Evolutionary conservation across 2,888 invertebrate genomes (phyloP).

Genomic region (Marronus borbonicus): DNA sequence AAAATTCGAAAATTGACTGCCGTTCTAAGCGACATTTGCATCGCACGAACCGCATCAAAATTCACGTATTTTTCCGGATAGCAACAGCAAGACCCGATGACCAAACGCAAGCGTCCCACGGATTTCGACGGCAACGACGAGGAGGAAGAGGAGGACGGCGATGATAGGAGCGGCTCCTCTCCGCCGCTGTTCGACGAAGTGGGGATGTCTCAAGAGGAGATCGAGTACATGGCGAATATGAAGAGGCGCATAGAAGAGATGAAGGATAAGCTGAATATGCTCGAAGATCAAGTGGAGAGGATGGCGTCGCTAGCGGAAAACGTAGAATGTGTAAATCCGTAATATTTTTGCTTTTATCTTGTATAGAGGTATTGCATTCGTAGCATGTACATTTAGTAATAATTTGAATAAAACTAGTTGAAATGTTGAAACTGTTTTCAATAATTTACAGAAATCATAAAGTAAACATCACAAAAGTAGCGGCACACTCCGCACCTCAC

Average conservation of each 20-base stretch:
- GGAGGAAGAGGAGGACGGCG: background rate
- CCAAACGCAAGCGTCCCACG: slow-evolving; percentile 36
- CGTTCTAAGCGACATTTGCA: too few relatives aligned
- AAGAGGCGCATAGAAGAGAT: slow-evolving; percentile 30
- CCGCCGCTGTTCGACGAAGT: too few relatives aligned
- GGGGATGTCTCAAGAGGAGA: slow-evolving; percentile 2
- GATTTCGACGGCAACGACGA: slow-evolving; percentile 22
- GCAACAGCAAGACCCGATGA: background rate
- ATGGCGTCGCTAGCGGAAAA: slow-evolving; percentile 7
- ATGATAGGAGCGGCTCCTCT: too few relatives aligned
- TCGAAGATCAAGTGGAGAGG: slow-evolving; percentile 34
- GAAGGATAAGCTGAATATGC: slow-evolving; percentile 12
- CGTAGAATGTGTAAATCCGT: background rate
- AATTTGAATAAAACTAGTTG: too few relatives aligned
- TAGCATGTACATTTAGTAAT: background rate
- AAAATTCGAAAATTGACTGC: too few relatives aligned
- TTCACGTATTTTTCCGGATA: background rate
- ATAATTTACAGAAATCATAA: too few relatives aligned
- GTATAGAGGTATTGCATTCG: too few relatives aligned
- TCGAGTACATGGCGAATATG: slow-evolving; percentile 16
- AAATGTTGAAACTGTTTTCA: too few relatives aligned
- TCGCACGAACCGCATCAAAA: background rate
- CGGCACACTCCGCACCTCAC: too few relatives aligned
- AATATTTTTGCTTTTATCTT: too few relatives aligned
- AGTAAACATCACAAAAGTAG: too few relatives aligned